Conservation (phyloP, 2,888 invertebrate species). For the Camptogramma bilineatum region DNA sequence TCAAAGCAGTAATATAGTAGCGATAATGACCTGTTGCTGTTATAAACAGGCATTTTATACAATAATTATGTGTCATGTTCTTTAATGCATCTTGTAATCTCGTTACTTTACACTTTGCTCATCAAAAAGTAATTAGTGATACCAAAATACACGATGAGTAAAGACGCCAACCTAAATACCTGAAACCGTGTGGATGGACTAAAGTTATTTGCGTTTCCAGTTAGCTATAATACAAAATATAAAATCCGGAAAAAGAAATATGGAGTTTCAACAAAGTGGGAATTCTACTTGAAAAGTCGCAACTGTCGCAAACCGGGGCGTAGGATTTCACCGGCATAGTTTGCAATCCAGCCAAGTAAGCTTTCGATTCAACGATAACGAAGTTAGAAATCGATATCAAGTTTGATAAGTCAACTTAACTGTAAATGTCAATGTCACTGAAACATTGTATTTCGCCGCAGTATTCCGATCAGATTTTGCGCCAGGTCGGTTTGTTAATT, state of each 20-base stretch:
- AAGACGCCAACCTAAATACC: conserved; percentile 48
- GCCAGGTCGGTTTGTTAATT: conserved; percentile 43
- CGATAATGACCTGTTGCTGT: not conserved
- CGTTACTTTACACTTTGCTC: conserved; percentile 64
- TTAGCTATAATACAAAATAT: conserved; percentile 7
- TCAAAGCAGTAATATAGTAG: not conserved
- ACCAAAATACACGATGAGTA: conserved; percentile 63
- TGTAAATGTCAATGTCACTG: not conserved
- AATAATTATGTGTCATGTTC: conserved; percentile 43
- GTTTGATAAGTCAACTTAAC: not conserved
- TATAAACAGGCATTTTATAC: conserved; percentile 29
- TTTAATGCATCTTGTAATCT: conserved; percentile 66
- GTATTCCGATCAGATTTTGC: conserved; percentile 6
- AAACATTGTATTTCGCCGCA: not conserved
- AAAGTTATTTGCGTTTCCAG: conserved; percentile 26
- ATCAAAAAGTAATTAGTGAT: conserved; percentile 76
- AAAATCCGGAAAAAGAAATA: conserved; percentile 10
- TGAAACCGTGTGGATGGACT: conserved; percentile 27
- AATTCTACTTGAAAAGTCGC: conserved; percentile 23
- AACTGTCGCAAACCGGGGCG: conserved; percentile 15
- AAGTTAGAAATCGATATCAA: conserved; percentile 10
- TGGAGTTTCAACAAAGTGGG: conserved; percentile 18
- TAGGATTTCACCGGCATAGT: conserved; percentile 19
- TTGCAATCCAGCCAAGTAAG: conserved; percentile 33
- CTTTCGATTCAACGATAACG: conserved; percentile 24